phyloP scores from a whole-genome alignment of 2,113 vertebrate genomes.

The Colossoma macropomum region DNA sequence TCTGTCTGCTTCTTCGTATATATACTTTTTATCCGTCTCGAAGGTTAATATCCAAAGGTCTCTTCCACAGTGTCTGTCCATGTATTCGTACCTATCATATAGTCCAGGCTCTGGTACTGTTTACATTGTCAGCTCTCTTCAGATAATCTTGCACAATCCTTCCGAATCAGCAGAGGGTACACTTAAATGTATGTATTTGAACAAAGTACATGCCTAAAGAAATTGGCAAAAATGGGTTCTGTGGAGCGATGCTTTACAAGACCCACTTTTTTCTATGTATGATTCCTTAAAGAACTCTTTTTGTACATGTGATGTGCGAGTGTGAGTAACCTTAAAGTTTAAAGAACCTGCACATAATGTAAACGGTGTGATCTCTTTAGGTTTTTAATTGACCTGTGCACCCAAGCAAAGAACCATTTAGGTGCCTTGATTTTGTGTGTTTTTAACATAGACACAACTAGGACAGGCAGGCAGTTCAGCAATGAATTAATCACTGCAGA shows the following conservation, averaged over 20 bases:
- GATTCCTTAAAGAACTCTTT: not conserved
- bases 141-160: not conserved
- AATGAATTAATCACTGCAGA: no score
- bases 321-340: not conserved
- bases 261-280: not conserved
- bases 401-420: no score
- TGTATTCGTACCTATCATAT: not conserved
- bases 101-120: not conserved
- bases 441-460: no score
- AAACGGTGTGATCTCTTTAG: not conserved
- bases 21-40: not conserved
- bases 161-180: not conserved
- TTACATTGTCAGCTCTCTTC: not conserved
- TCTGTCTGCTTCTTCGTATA: not conserved
- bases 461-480: no score
- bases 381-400: not conserved
- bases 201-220: not conserved
- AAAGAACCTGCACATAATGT: not conserved
- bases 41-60: not conserved
- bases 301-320: not conserved
- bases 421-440: not conserved
- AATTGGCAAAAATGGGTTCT: not conserved
- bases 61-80: not conserved
- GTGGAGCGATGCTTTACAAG: not conserved
- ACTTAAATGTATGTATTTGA: not conserved